phyloP scores from a whole-genome alignment of 35 echinoderm and acorn worm genomes.

The Ophiothrix spiculata region DNA sequence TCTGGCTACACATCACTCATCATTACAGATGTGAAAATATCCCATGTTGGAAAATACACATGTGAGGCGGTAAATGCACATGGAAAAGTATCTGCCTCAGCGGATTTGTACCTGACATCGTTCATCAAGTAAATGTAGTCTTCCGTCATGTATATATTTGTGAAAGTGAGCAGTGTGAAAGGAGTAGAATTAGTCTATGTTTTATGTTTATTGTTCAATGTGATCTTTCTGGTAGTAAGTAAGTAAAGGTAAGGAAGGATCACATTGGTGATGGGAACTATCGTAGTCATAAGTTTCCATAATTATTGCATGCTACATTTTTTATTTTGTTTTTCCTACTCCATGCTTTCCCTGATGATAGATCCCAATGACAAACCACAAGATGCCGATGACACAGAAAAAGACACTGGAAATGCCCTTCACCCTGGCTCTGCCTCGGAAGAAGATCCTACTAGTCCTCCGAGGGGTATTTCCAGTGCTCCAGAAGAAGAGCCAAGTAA shows the following conservation, averaged over 20 bases:
- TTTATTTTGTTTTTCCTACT: not conserved
- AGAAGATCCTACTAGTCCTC: not conserved
- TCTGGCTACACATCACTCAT: slow-evolving; percentile 54
- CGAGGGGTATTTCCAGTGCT: not conserved
- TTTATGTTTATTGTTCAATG: not conserved
- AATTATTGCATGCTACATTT: not conserved
- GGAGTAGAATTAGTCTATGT: not conserved
- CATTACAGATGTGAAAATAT: slow-evolving; percentile 77
- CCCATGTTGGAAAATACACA: slow-evolving; percentile 75
- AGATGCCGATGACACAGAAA: not conserved
- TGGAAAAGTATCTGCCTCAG: slow-evolving; percentile 63
- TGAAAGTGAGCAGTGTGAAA: not conserved
- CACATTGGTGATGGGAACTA: not conserved
- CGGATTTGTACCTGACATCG: slow-evolving; percentile 15
- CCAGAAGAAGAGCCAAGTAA: not conserved
- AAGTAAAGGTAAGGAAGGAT: not conserved
- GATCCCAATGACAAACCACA: not conserved
- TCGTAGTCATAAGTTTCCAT: not conserved
- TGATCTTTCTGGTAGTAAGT: no score
- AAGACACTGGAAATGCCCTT: no score
- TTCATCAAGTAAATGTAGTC: not conserved
- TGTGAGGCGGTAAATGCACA: slow-evolving; percentile 73
- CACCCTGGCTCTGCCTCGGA: not conserved
- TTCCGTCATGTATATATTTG: not conserved
- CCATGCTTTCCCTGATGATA: not conserved